Base-by-base conservation (phyloP, 1,140 invertebrate genomes). In the Camponotus vicinus region DNA sequence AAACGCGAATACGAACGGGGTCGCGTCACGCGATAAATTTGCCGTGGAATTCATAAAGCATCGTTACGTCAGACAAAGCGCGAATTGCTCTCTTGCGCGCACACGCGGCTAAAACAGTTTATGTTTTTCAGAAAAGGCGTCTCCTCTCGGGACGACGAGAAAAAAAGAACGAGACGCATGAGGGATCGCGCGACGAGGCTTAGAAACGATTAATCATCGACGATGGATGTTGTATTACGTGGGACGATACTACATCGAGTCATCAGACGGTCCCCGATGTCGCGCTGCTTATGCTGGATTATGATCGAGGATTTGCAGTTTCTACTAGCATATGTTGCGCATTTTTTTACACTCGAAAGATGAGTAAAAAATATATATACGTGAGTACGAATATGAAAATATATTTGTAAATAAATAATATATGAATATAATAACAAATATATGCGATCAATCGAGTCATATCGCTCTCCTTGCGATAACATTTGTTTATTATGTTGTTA, bases 191-290 rank as follows among this genome's bases (percentile, higher is more conserved):
- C 75, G 15, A 59, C 55, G n/a, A 80, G 18, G 32, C 18, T 55
- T 52, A 55, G 5, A 55, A 63, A 49, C 70, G 61, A 90, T 90
- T 90, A 90, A 90, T 90, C 88, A 90, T 86, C 18, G 49, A 42
- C 32, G 52, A 59, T 71, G 77, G 64, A 79, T 45, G 69, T 37
- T 49, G 61, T 82, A 71, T 80, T 57, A 64, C 52, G 40, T 64
- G 32, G 69, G 63, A 89, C 45, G 49, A 49, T 52, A 18, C 37
- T 59, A 83, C 66, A 76, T 75, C 89, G 88, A 49, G 69, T 89
- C 84, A 87, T 89, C 78, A 27, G 80, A 90, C 70, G 70, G 71
- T 55, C 82, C 79, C 69, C 69, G 55, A 75, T 61, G 69, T 61
- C 37, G 67, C 45, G 55, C 34, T 15, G 86, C 55, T 82, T 88